A percentile compares a stretch with the other conserved stretches of the same genome.
Evolutionary conservation across 2,113 vertebrate genomes (phyloP).

Genomic region (Rhombomys opimus): DNA sequence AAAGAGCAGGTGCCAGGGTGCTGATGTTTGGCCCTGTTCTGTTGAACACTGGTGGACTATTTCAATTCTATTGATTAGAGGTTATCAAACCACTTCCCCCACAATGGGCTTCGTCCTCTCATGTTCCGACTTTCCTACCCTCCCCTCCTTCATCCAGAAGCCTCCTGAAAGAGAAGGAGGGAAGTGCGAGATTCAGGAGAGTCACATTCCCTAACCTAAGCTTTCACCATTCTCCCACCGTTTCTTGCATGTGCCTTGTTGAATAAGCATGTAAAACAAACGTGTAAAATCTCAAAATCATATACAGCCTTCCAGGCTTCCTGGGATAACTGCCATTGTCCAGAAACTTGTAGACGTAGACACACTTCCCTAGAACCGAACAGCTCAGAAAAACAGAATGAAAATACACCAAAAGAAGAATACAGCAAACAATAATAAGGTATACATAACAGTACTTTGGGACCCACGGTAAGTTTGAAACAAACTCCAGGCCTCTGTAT

Average conservation of each 20-base stretch:
- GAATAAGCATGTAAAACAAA: neutral
- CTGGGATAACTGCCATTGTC: neutral
- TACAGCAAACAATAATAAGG: neutral
- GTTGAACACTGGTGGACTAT: neutral
- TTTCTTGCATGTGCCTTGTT: neutral
- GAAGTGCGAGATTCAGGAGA: neutral
- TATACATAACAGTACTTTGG: neutral
- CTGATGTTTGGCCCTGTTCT: neutral
- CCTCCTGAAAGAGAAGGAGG: neutral
- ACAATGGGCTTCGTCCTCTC: neutral
- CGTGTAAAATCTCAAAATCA: neutral
- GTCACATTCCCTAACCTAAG: neutral
- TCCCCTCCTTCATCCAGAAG: neutral
- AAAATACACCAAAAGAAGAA: constrained; percentile 11
- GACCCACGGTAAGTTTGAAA: neutral
- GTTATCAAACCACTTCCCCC: neutral
- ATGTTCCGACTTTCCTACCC: neutral
- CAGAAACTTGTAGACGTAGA: neutral
- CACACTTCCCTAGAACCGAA: neutral
- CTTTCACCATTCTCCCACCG: neutral
- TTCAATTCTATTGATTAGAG: neutral
- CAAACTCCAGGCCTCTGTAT: constrained; percentile 8
- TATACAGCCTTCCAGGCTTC: neutral
- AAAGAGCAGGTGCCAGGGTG: neutral
- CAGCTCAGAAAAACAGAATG: neutral